These are phyloP conservation scores for Nephila pilipes DNA, from an alignment of 1,140 invertebrate species.

Conservation along the genomic window DNA sequence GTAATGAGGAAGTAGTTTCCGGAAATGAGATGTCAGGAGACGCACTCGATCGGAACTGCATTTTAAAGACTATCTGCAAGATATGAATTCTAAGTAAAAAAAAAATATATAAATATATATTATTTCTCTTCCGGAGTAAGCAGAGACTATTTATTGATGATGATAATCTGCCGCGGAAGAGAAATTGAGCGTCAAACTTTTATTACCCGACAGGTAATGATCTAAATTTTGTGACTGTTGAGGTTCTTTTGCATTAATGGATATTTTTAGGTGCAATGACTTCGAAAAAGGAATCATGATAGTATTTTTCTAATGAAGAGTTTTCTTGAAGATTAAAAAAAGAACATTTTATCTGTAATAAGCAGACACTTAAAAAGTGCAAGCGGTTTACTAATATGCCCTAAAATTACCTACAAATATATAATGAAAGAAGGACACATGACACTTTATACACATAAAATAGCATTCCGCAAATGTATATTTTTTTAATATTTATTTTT, in stretches of 20 bases:
- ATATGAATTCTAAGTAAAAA: constrained; percentile 13
- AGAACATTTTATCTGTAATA: neutral
- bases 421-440: too few species aligned
- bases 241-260: neutral
- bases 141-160: constrained; percentile 15
- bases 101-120: neutral
- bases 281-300: too few species aligned
- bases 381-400: too few species aligned
- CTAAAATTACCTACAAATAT: too few species aligned
- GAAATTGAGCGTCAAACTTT: constrained; percentile 31
- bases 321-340: too few species aligned
- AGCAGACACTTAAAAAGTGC: too few species aligned
- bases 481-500: too few species aligned
- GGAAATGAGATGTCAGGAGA: constrained; percentile 28
- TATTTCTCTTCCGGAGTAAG: neutral
- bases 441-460: too few species aligned
- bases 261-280: neutral
- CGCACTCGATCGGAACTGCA: constrained; percentile 27
- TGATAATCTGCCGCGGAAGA: neutral
- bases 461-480: too few species aligned
- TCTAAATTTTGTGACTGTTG: neutral
- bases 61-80: constrained; percentile 28
- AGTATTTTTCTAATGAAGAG: neutral
- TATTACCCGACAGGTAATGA: neutral
- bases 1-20: constrained; percentile 12